A percentile compares a stretch with the other conserved stretches of the same genome.
Conservation (phyloP, 2,113 vertebrate species). For the Chitala chitala region DNA sequence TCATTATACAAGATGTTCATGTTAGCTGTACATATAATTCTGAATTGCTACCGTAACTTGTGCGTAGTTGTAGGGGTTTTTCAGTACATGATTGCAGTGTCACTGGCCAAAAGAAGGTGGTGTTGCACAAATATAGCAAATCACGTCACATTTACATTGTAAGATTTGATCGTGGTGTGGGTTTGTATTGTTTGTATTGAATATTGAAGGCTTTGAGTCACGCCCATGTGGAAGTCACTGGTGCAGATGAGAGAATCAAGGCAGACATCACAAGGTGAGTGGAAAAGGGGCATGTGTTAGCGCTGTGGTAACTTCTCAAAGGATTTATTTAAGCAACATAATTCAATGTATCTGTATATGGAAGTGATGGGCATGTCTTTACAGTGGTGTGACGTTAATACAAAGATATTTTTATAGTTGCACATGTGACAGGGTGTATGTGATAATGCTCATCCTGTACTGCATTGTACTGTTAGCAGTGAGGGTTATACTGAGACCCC, state of each 20-base stretch:
- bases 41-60: too few relatives aligned
- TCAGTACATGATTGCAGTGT: too few relatives aligned
- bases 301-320: too few relatives aligned
- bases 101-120: not conserved
- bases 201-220: conserved; percentile 81
- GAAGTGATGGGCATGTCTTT: too few relatives aligned
- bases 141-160: not conserved
- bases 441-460: not conserved
- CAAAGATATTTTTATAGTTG: too few relatives aligned
- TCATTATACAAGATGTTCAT: too few relatives aligned
- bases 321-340: too few relatives aligned
- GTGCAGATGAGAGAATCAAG: conserved; percentile 76
- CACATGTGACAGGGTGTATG: not conserved
- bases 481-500: not conserved
- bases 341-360: too few relatives aligned
- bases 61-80: too few relatives aligned
- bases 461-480: not conserved
- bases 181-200: conserved; percentile 3
- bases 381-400: too few relatives aligned
- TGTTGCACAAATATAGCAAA: not conserved
- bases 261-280: conserved; percentile 81
- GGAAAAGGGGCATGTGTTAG: not conserved
- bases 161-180: not conserved
- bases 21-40: too few relatives aligned
- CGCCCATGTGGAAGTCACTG: conserved; percentile 76